phyloP scores from a whole-genome alignment of 1,140 invertebrate species.

The Carposina sasakii region DNA sequence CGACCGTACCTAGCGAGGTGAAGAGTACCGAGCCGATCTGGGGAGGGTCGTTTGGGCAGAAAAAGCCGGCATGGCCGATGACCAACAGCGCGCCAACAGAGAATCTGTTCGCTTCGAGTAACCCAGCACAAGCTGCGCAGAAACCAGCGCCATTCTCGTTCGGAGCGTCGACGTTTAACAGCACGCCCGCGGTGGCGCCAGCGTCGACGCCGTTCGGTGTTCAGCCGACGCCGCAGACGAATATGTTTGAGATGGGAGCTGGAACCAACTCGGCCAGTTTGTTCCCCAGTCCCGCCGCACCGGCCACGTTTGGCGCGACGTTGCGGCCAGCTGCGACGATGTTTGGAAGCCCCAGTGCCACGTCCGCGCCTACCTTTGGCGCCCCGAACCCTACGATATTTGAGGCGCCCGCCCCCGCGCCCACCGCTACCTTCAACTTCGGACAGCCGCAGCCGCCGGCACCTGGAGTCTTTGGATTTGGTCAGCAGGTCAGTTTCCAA shows the following conservation, averaged over 20 bases:
- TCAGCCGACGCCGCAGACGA: slow-evolving; percentile 21
- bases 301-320: slow-evolving; percentile 35
- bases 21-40: too few relatives aligned
- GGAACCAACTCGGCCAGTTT: slow-evolving; percentile 25
- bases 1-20: too few relatives aligned
- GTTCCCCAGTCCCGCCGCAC: slow-evolving; percentile 30
- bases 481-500: slow-evolving; percentile 51
- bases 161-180: slow-evolving; percentile 15
- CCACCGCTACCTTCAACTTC: slow-evolving; percentile 39
- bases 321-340: slow-evolving; percentile 30
- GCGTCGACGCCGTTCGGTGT: slow-evolving; percentile 29
- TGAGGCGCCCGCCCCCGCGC: slow-evolving; percentile 28
- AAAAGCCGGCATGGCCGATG: too few relatives aligned
- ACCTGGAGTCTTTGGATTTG: slow-evolving; percentile 45
- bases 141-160: slow-evolving; percentile 23
- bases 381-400: slow-evolving; percentile 31
- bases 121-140: slow-evolving; percentile 16
- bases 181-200: too few relatives aligned
- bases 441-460: slow-evolving; percentile 25
- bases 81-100: slow-evolving; percentile 19
- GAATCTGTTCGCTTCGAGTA: slow-evolving; percentile 25
- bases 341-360: slow-evolving; percentile 33
- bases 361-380: slow-evolving; percentile 33
- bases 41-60: too few relatives aligned
- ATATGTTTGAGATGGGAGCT: slow-evolving; percentile 39